These are phyloP conservation scores for Cyrtonyx montezumae DNA, from an alignment of 2,113 vertebrate species.

Conservation along the genomic window DNA sequence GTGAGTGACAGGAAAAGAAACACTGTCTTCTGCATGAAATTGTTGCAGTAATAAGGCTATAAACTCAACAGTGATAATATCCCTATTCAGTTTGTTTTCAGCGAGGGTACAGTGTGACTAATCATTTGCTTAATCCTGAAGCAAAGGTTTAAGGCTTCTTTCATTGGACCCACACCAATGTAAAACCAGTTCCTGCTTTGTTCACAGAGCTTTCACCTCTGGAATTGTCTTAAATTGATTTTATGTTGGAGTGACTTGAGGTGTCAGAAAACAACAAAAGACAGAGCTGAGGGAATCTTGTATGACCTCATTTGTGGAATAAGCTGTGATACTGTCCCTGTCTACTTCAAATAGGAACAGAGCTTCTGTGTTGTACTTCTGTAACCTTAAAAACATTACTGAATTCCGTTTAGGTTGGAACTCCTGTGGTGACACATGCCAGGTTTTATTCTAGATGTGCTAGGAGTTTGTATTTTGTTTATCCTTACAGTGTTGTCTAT, in stretches of 20 bases:
- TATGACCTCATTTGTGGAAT: not conserved
- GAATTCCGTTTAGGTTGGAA: not conserved
- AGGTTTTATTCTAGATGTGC: not conserved
- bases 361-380: not conserved
- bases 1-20: not conserved
- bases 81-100: not conserved
- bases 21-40: not conserved
- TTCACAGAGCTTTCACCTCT: not conserved
- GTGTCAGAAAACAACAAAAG: conserved; percentile 23
- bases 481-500: not conserved
- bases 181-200: not conserved
- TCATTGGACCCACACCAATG: not conserved
- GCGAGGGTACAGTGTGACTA: not conserved
- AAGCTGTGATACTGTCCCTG: not conserved
- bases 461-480: not conserved
- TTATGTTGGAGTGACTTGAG: conserved; percentile 14
- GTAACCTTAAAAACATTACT: not conserved
- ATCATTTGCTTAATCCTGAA: not conserved
- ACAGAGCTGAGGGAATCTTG: not conserved
- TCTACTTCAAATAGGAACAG: not conserved
- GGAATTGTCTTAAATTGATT: not conserved
- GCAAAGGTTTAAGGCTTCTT: not conserved
- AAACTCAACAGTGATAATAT: not conserved
- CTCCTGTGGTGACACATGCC: not conserved
- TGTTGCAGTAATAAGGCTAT: not conserved